Evolutionary conservation across 1,140 invertebrate species (phyloP).

Genomic region (Cotesia glomerata): DNA sequence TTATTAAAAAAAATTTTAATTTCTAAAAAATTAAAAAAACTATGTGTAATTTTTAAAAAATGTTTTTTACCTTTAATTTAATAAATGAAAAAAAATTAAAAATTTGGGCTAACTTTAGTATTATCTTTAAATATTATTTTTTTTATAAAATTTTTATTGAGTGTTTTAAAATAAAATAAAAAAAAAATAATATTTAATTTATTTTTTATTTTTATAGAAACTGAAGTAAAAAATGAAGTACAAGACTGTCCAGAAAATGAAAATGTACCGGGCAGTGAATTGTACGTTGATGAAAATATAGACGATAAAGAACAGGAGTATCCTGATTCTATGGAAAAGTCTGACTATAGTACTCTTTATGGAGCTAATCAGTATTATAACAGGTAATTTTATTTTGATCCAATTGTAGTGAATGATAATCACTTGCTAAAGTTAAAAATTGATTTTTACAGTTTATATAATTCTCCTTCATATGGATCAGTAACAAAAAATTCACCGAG

Average conservation of each 20-base stretch:
- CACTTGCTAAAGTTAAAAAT: constrained; percentile 12
- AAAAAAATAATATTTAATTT: too few species aligned
- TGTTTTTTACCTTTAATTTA: too few species aligned
- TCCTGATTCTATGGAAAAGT: constrained; percentile 59
- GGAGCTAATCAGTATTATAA: constrained; percentile 73
- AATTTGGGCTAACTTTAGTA: too few species aligned
- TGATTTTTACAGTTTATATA: constrained; percentile 50
- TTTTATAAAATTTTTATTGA: too few species aligned
- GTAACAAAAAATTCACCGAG: constrained; percentile 62
- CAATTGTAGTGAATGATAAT: constrained; percentile 1
- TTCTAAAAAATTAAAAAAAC: too few species aligned
- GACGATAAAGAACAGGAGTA: constrained; percentile 59
- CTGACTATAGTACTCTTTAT: constrained; percentile 56
- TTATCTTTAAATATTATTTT: too few species aligned
- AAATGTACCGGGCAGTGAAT: constrained; percentile 55
- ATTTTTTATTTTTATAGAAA: constrained; percentile 36
- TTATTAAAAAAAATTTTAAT: neutral
- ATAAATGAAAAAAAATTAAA: too few species aligned
- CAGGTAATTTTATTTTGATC: constrained; percentile 59
- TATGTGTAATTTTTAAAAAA: too few species aligned
- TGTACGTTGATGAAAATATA: constrained; percentile 60
- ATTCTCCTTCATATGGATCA: constrained; percentile 52
- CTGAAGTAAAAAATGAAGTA: constrained; percentile 61
- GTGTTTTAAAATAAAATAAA: too few species aligned
- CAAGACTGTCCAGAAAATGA: constrained; percentile 59